phyloP scores from a whole-genome alignment of 2,797 vertebrate species.

The Tarsius wallacei region DNA sequence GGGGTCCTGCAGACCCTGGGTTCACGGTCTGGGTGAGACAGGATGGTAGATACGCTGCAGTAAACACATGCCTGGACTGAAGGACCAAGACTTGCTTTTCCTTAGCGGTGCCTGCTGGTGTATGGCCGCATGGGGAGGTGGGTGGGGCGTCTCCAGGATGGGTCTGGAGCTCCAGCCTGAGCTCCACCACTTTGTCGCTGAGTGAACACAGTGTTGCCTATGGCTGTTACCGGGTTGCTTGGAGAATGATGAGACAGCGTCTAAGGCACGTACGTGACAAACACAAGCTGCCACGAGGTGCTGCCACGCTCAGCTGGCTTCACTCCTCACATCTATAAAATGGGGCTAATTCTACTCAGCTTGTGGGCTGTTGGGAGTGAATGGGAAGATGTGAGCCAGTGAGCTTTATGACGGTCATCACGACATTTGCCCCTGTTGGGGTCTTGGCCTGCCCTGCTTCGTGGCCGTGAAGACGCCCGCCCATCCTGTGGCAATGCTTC shows the following conservation, averaged over 20 bases:
- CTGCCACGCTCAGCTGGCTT: neutral
- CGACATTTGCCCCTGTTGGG: rapidly evolving
- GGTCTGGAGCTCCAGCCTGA: neutral
- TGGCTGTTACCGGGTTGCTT: rapidly evolving
- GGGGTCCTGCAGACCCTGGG: neutral
- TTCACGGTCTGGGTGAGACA: neutral
- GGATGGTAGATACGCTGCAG: neutral
- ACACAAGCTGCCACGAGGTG: rapidly evolving
- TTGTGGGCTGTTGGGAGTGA: neutral
- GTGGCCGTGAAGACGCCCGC: rapidly evolving
- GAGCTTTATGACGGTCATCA: rapidly evolving
- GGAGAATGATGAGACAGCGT: rapidly evolving
- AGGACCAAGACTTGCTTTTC: neutral
- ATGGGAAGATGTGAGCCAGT: rapidly evolving
- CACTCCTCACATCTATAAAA: neutral
- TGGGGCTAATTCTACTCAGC: rapidly evolving
- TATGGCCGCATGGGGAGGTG: rapidly evolving
- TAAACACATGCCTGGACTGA: neutral
- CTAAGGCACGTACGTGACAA: neutral
- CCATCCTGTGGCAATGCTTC: rapidly evolving
- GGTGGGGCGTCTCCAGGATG: rapidly evolving
- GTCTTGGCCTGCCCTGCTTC: neutral
- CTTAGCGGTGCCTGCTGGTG: rapidly evolving
- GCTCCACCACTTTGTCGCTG: neutral
- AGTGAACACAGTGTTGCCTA: rapidly evolving